Percentiles rank a stretch among this genome's conserved stretches.
Conservation (phyloP, 2,888 invertebrate species). For the Lathronympha strigana region DNA sequence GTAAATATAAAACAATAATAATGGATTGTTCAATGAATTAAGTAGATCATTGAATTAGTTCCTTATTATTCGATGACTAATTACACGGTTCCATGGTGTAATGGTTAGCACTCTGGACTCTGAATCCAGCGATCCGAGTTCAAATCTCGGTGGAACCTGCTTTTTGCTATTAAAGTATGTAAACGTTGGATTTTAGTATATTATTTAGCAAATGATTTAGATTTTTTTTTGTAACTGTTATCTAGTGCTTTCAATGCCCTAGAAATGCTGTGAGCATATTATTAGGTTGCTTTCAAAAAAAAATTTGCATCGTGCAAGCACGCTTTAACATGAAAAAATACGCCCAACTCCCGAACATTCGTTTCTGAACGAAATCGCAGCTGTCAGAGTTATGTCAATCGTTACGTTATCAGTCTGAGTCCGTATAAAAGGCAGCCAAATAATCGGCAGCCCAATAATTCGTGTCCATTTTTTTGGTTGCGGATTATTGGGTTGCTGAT, state of each 20-base stretch:
- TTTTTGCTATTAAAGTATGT: slow-evolving; percentile 19
- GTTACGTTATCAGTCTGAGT: slow-evolving; percentile 46
- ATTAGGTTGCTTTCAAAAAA: background rate
- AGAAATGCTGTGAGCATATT: background rate
- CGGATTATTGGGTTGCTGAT: too few species aligned
- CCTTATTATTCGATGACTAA: slow-evolving; percentile 14
- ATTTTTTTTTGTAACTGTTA: background rate
- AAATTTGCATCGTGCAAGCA: background rate
- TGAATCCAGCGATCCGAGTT: slow-evolving; percentile 88
- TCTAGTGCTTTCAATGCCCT: background rate
- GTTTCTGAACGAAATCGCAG: slow-evolving; percentile 41
- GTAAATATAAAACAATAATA: background rate
- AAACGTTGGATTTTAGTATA: background rate
- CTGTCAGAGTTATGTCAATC: slow-evolving; percentile 45
- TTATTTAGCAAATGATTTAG: background rate
- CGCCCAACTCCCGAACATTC: background rate
- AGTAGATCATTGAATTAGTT: background rate
- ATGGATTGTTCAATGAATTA: background rate
- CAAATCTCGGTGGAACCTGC: slow-evolving; percentile 86
- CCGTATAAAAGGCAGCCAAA: too few species aligned
- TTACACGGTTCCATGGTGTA: slow-evolving; percentile 82
- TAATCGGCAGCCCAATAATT: too few species aligned
- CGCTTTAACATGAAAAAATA: slow-evolving; percentile 6
- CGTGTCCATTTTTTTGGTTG: too few species aligned
- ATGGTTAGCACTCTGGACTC: slow-evolving; percentile 87